Conservation (phyloP, 1,140 invertebrate genomes). For the Neodiprion lecontei region DNA sequence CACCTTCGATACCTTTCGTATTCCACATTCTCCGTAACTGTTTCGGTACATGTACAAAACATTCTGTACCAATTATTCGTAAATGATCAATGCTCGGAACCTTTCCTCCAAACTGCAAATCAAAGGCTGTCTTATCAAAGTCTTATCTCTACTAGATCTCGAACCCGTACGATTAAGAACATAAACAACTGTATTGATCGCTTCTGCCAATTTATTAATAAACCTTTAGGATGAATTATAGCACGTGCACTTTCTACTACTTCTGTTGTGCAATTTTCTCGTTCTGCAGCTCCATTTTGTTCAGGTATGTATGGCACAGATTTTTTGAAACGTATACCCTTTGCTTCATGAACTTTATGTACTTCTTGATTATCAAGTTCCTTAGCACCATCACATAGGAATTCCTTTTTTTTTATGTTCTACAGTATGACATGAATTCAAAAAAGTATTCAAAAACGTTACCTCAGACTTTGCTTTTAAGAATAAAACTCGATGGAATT, state of each 20-base stretch:
- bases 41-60: conserved; percentile 34
- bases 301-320: conserved; percentile 47
- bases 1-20: conserved; percentile 33
- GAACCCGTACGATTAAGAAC: too few relatives aligned
- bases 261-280: conserved; percentile 38
- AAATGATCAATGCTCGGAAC: too few relatives aligned
- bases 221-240: conserved; percentile 20
- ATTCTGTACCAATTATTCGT: conserved; percentile 38
- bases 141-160: too few relatives aligned
- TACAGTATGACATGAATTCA: conserved; percentile 25
- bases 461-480: conserved; percentile 44
- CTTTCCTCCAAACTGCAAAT: too few relatives aligned
- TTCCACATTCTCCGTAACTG: conserved; percentile 39
- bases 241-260: conserved; percentile 34
- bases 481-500: conserved; percentile 38
- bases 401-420: conserved; percentile 28
- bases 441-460: conserved; percentile 23
- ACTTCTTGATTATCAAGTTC: conserved; percentile 34
- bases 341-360: conserved; percentile 20
- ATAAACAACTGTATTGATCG: too few relatives aligned
- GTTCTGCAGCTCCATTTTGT: conserved; percentile 48
- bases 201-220: conserved; percentile 19
- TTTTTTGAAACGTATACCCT: conserved; percentile 33
- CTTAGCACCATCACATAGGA: conserved; percentile 31
- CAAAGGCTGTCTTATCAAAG: too few relatives aligned